Evolutionary conservation across 1,140 invertebrate species (phyloP), one percentile per base, ranked within the genome.

Genomic region (Melitaea cinxia): DNA sequence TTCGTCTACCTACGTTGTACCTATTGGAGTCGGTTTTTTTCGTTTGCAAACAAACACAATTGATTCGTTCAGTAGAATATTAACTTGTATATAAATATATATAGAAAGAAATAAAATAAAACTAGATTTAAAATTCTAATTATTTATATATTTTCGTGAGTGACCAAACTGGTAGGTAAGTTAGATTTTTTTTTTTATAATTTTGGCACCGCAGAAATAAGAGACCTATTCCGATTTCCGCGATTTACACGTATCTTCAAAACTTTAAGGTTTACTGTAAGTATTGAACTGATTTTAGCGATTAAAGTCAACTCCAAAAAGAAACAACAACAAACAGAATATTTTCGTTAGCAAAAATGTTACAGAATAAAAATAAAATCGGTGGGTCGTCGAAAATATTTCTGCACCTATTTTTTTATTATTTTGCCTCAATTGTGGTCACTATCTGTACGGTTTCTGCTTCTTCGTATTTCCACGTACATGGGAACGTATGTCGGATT

Each of bases 401-500:
- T 21, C 5, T 42, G 15, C 37, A 42, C 5, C 37, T 37, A n/a
- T n/a, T 14, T 42, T 17, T 17, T 17, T 17, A 17, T 33, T 7
- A 33, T 17, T 55, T 24, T 23, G 1, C 30, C 6, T 55, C 17
- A 55, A 57, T 45, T 28, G 14, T 42, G 26, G 17, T 58, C 24
- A 58, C 42, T 58, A 58, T 14, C 1, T 10, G 30, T 52, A 21
- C 1, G 58, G 23, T 30, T 58, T 33, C 56, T 65, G 54, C 81
- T 86, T 49, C 87, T 82, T 63, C 77, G 80, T 24, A 87, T 88
- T 72, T 83, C 85, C 0, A 82, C 73, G 52, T 88, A 88, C 66
- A 72, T 72, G 0, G 78, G 83, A 17, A 82, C 80, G 58, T 86
- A 83, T 0, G 68, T 71, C 12, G 77, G 65, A 62, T 74, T 76